Conservation (phyloP, 2,888 invertebrate genomes). For the Xestia xanthographa region DNA sequence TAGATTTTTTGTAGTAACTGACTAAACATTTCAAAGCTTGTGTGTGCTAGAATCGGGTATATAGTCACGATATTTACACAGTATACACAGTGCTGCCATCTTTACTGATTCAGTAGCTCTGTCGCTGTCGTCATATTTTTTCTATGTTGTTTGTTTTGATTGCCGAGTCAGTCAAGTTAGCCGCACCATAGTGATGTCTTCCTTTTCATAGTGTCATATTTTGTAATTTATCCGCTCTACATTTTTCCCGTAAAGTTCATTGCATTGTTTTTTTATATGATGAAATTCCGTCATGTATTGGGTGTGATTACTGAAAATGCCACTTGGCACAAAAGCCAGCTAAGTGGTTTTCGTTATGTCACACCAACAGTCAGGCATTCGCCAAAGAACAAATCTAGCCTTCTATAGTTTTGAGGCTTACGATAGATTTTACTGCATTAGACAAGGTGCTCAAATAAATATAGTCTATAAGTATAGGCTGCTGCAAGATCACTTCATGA, state of each 20-base stretch:
- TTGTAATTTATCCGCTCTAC: neutral
- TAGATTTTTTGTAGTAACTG: neutral
- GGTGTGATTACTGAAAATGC: conserved; percentile 28
- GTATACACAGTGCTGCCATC: neutral
- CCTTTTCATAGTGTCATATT: conserved; percentile 35
- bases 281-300: neutral
- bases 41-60: neutral
- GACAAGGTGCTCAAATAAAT: conserved; percentile 29
- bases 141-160: neutral
- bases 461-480: conserved; percentile 14
- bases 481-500: neutral
- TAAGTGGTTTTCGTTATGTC: neutral
- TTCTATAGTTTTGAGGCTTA: conserved; percentile 26
- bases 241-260: neutral
- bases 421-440: conserved; percentile 23
- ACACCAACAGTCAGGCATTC: conserved; percentile 29
- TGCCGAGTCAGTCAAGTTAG: neutral
- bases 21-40: neutral
- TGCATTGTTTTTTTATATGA: neutral
- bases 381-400: conserved; percentile 47
- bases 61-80: neutral
- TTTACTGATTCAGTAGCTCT: conserved; percentile 2
- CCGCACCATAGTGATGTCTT: conserved; percentile 5
- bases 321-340: neutral
- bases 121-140: neutral